Percentiles rank a stretch among this genome's conserved stretches.
These are phyloP conservation scores for Myotis findleyi DNA, from an alignment of 2,797 vertebrate genomes.

Conservation along the genomic window DNA sequence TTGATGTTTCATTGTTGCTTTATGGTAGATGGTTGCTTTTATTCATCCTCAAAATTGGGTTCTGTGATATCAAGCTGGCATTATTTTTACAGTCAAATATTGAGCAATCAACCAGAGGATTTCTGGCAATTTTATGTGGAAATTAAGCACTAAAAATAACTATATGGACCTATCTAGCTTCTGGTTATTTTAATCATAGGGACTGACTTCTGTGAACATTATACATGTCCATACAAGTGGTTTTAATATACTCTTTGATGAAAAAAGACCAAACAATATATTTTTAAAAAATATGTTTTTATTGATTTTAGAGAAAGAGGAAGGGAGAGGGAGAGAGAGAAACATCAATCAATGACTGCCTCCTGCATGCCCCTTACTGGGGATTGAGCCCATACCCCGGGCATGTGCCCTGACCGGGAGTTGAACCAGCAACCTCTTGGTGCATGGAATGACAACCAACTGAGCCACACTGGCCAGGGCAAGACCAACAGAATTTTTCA, in stretches of 20 bases:
- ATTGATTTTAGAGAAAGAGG: too few relatives aligned
- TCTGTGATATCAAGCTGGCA: background rate
- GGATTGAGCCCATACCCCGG: too few relatives aligned
- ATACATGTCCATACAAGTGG: background rate
- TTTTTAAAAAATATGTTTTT: too few relatives aligned
- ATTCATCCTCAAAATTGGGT: background rate
- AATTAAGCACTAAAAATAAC: constrained; percentile 31
- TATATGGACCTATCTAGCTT: background rate
- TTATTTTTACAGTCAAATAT: background rate
- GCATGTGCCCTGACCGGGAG: too few relatives aligned
- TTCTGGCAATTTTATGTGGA: background rate
- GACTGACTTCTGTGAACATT: background rate
- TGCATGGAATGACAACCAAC: too few relatives aligned
- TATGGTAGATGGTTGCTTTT: background rate
- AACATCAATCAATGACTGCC: too few relatives aligned
- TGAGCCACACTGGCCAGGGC: too few relatives aligned
- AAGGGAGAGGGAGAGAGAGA: too few relatives aligned
- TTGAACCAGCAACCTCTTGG: too few relatives aligned
- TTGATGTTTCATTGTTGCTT: background rate
- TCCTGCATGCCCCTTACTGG: too few relatives aligned
- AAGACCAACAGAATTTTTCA: constrained; percentile 1
- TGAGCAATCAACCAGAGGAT: background rate
- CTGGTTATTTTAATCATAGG: constrained; percentile 27
- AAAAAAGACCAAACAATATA: background rate
- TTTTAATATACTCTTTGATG: background rate